These are phyloP conservation scores for Caradrina clavipalpis DNA, from an alignment of 2,888 invertebrate genomes.

Conservation along the genomic window DNA sequence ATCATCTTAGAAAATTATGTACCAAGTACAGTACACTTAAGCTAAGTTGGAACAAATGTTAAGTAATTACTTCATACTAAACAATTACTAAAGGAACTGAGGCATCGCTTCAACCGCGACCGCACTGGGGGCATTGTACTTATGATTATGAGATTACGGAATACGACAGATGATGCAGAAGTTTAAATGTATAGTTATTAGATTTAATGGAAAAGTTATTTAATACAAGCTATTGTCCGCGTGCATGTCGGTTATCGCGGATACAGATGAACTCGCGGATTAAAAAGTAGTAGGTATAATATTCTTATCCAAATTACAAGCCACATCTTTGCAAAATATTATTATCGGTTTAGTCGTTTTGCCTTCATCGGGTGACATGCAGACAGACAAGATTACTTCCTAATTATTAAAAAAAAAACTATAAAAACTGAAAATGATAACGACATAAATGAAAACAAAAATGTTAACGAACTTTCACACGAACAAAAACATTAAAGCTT, in stretches of 20 bases:
- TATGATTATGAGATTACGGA: conserved; percentile 47
- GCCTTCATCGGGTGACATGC: too few species aligned
- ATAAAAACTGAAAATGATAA: too few species aligned
- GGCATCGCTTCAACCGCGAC: conserved; percentile 29
- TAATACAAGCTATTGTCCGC: too few species aligned
- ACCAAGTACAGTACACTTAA: not conserved
- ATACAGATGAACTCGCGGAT: too few species aligned
- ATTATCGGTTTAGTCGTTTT: too few species aligned
- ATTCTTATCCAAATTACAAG: too few species aligned
- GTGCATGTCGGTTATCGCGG: too few species aligned
- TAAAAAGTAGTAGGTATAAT: too few species aligned
- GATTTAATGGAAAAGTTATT: not conserved
- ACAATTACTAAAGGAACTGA: conserved; percentile 34
- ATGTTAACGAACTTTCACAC: not conserved
- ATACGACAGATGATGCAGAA: conserved; percentile 35
- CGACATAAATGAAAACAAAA: too few species aligned
- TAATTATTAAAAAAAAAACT: too few species aligned
- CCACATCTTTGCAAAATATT: too few species aligned
- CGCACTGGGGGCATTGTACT: conserved; percentile 42
- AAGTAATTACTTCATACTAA: conserved; percentile 36
- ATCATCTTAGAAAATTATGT: conserved; percentile 8
- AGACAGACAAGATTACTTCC: too few species aligned
- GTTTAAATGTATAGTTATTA: conserved; percentile 27
- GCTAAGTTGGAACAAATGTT: conserved; percentile 12
- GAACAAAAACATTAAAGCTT: conserved; percentile 4